These are phyloP conservation scores for Rallus limicola DNA, from an alignment of 2,113 vertebrate species.

Conservation along the genomic window DNA sequence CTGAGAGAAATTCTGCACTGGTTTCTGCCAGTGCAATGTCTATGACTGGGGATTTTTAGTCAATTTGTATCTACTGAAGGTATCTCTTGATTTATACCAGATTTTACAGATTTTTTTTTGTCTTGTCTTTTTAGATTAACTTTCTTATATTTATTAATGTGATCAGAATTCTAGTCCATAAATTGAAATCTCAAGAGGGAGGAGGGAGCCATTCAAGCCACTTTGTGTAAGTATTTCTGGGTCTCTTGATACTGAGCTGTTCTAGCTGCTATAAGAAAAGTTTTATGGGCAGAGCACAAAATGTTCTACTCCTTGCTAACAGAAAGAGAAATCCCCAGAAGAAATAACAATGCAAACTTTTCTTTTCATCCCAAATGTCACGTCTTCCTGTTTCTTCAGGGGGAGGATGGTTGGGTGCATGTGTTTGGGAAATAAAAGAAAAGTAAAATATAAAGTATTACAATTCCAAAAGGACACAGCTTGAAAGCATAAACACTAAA, in stretches of 20 bases:
- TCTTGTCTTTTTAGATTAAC: conserved; percentile 67
- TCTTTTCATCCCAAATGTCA: not conserved
- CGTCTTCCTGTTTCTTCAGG: not conserved
- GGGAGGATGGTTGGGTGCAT: not conserved
- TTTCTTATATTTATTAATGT: conserved; percentile 81
- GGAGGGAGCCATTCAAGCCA: conserved; percentile 51
- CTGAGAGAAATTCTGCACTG: not conserved
- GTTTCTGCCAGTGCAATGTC: not conserved
- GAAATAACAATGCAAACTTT: not conserved
- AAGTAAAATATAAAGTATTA: not conserved
- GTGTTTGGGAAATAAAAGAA: not conserved
- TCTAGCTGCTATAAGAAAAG: not conserved
- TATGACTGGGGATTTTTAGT: not conserved
- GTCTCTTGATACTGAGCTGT: not conserved
- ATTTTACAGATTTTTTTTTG: not conserved
- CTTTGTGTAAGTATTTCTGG: conserved; percentile 67
- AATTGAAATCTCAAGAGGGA: conserved; percentile 67
- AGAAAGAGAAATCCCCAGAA: not conserved
- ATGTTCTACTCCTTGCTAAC: not conserved
- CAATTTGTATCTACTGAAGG: not conserved
- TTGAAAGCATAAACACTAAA: not conserved
- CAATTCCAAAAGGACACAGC: not conserved
- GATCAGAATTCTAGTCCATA: conserved; percentile 76
- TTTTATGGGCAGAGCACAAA: not conserved
- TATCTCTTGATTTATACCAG: not conserved